These are phyloP conservation scores for Cercocebus atys DNA, from an alignment of 2,113 vertebrate species.

Conservation along the genomic window DNA sequence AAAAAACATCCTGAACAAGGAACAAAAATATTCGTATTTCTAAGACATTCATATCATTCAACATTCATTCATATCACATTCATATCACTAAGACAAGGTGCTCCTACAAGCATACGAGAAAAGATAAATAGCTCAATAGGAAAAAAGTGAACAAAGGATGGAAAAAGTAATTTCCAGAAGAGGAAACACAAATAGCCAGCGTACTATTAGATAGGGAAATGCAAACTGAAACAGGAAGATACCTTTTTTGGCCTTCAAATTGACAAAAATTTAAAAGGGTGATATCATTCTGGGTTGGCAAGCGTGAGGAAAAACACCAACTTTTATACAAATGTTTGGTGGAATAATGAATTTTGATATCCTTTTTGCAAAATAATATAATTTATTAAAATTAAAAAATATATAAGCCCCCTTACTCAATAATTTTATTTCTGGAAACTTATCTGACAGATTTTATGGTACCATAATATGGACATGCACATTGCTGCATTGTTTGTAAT, in stretches of 20 bases:
- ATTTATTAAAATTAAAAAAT: conserved; percentile 18
- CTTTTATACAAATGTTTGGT: not conserved
- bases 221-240: not conserved
- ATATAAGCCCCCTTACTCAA: not conserved
- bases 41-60: not conserved
- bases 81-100: not conserved
- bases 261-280: not conserved
- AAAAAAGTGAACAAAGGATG: not conserved
- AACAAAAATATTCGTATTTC: not conserved
- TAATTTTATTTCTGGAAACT: conserved; percentile 9
- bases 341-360: not conserved
- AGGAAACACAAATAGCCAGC: not conserved
- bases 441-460: not conserved
- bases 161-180: not conserved
- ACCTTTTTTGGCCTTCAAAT: not conserved
- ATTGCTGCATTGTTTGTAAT: not conserved
- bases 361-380: not conserved
- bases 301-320: not conserved
- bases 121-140: not conserved
- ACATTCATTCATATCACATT: not conserved
- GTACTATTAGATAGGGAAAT: not conserved
- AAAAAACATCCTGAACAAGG: not conserved
- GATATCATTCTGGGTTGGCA: not conserved
- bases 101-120: not conserved
- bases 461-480: not conserved